Conservation (phyloP, 1,140 invertebrate species). For the Goniozus legneri region DNA sequence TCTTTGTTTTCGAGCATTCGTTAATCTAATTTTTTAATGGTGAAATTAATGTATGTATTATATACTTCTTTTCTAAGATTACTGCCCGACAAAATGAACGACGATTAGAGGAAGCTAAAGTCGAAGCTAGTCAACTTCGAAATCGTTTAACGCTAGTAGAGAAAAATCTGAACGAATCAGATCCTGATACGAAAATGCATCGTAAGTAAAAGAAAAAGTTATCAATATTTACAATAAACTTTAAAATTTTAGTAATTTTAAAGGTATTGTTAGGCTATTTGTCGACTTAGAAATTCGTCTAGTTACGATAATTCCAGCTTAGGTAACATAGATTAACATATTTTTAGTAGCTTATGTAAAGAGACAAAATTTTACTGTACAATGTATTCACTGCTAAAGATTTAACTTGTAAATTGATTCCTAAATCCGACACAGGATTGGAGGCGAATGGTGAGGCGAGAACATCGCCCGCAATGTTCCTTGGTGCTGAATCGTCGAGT, state of each 20-base stretch:
- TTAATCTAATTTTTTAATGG: no score
- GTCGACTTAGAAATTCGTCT: no score
- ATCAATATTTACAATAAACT: no score
- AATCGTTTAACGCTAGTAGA: slow-evolving; percentile 66
- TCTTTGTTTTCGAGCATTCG: no score
- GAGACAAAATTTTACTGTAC: no score
- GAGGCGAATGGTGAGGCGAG: slow-evolving; percentile 51
- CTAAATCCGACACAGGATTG: slow-evolving; percentile 42
- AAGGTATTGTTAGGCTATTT: no score
- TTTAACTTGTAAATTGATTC: slow-evolving; percentile 30
- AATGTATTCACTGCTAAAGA: no score
- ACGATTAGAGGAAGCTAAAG: slow-evolving; percentile 71
- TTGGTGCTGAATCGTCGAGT: slow-evolving; percentile 51
- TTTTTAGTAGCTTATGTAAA: no score
- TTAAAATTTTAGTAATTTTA: no score
- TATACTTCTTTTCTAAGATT: slow-evolving; percentile 46
- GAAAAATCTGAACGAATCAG: slow-evolving; percentile 51
- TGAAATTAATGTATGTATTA: slow-evolving; percentile 8
- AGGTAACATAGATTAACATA: no score
- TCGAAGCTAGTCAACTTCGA: slow-evolving; percentile 69
- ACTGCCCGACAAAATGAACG: slow-evolving; percentile 70
- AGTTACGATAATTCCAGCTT: no score
- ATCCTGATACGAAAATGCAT: slow-evolving; percentile 45
- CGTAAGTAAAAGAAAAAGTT: slow-evolving; percentile 47
- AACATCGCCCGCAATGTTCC: slow-evolving; percentile 52